phyloP scores from a whole-genome alignment of 2,888 invertebrate species.

The Torymus auratus region DNA sequence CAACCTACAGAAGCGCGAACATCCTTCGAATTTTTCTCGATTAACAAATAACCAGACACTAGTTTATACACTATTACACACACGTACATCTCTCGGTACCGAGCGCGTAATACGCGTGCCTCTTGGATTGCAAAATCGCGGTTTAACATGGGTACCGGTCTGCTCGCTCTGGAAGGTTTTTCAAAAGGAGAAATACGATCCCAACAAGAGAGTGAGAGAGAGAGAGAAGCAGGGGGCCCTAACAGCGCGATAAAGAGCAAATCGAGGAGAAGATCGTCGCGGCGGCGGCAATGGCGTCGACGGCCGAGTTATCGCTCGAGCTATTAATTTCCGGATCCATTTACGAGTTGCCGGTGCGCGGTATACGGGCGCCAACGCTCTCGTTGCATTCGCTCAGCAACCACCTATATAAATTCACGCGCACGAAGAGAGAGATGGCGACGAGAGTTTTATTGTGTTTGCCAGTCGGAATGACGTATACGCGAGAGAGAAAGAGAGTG shows the following conservation, averaged over 20 bases:
- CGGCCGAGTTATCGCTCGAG: not conserved
- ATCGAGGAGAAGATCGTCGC: constrained; percentile 2
- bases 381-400: not conserved
- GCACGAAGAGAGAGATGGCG: not conserved
- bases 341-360: constrained; percentile 12
- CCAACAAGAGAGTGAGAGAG: not conserved
- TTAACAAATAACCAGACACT: not conserved
- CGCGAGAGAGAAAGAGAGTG: not conserved
- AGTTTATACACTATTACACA: not conserved
- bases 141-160: no score
- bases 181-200: no score
- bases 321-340: constrained; percentile 23
- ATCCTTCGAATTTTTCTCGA: no score
- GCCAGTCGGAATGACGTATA: not conserved
- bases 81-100: not conserved
- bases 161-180: no score
- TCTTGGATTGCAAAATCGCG: not conserved
- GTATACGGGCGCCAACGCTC: not conserved
- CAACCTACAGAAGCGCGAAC: no score
- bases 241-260: constrained; percentile 29
- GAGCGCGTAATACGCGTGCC: no score
- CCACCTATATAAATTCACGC: constrained; percentile 9
- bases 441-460: constrained; percentile 7
- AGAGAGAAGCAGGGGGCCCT: not conserved
- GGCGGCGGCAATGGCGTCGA: not conserved